Evolutionary conservation across 2,888 invertebrate species (phyloP), one percentile per base, ranked within the genome.

Genomic region (Trachelus iudaicus): DNA sequence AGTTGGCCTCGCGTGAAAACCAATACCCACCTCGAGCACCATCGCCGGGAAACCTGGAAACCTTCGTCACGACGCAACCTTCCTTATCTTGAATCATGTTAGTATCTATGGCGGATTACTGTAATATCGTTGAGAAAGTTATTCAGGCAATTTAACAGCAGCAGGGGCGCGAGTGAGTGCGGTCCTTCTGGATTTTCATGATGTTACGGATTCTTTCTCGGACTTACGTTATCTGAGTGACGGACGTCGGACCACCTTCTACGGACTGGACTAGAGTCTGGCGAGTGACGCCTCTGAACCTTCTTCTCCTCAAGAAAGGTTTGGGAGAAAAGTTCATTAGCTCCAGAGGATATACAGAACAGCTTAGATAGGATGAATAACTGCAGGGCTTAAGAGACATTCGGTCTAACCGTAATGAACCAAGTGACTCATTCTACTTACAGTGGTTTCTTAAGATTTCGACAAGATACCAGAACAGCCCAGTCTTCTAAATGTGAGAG

Each of bases 361-460:
- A 74, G 74, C 23, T 30, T 33, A 13, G 74, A 35, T 74, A 34
- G 23, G 37, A 30, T 35, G 74, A 35, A 74, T 74, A 74, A 56
- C 35, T 13, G 74, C 6, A n/a, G 76, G 31, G 71, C 80, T 80
- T 79, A 77, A 78, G 79, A 76, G 79, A 76, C 73, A 73, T 73
- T 75, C 23, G 56, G 56, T 68, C 75, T 9, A 9, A 31, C 33
- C 71, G 9, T 71, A 71, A 71, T 15, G 33, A 69, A 75, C 77
- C 68, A 75, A 74, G n/a, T 34, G 35, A 34, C 74, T 34, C 34
- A n/a, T 34, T 74, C 74, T 74, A 34, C n/a, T 74, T 13, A 34
- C 74, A 34, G 73, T 74, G 81, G 78, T 80, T 80, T 82, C 78
- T 82, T 82, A 79, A 82, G 81, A 82, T 82, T 79, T 75, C 73